Base-by-base conservation (phyloP, 2,113 vertebrate genomes). In the Oenanthe oenanthe region DNA sequence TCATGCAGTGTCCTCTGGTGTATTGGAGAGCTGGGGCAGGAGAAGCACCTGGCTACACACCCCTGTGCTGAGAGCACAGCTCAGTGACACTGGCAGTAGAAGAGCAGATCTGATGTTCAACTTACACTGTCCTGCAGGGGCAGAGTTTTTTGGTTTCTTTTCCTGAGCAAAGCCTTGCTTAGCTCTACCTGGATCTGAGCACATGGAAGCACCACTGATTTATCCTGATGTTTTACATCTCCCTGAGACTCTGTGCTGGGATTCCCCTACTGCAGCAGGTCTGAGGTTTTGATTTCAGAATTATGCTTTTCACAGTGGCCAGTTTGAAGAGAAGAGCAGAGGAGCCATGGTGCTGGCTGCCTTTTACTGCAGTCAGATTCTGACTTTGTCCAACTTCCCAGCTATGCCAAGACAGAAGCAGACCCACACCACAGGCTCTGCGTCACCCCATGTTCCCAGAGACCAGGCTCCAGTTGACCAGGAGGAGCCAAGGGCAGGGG, bases 1-100 rank as follows among this genome's bases (percentile, higher is more conserved):
- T 58, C 12, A 1, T 1, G 2, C 1, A 18, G 34, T 51, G 36
- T 38, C 20, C 51, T 40, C 0, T 0, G 24, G 9, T 31, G 38
- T 32, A 56, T 26, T 58, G 60, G 61, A 34, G 17, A 36, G 54
- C 62, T 36, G 58, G 45, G 38, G 48, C 67, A 67, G 72, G 20
- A 9, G 38, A 45, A 62, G 42, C 17, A 10, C 25, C 45, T 9
- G 36, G 63, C 73, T 51, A 24, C 43, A 6, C 48, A 25, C 1
- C 2, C 32, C 43, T 4, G 7, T 50, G 10, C 4, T 9, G 11
- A 58, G 54, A 62, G 21, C 56, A 47, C 68, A 28, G 48, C 29
- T 29, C 51, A 8, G 60, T 17, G 58, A 25, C 42, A 7, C 29
- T 19, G 72, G 45, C 56, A 43, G 28, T 1, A n/a, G 29, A 36